Evolutionary conservation across 2,113 vertebrate species (phyloP).

Genomic region (Hoplias malabaricus): DNA sequence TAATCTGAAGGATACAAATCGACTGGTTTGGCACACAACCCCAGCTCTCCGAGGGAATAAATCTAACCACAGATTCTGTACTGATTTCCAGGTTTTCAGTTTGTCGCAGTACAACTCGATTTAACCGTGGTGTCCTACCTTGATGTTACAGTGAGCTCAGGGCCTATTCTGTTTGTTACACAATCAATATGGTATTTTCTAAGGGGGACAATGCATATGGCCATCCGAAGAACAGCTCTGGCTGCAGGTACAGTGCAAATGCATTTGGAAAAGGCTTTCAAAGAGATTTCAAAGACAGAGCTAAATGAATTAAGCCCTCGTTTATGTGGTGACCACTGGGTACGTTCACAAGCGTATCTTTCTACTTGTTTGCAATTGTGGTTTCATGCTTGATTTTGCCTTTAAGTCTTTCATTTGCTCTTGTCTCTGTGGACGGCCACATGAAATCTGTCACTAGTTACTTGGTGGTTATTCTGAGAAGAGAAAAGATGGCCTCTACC

Average conservation of each 20-base stretch:
- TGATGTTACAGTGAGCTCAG: background rate
- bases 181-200: background rate
- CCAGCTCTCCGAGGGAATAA: constrained; percentile 7
- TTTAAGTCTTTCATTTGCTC: background rate
- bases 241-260: background rate
- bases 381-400: constrained; percentile 16
- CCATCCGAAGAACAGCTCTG: background rate
- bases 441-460: background rate
- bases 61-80: constrained; percentile 6
- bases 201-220: background rate
- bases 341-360: background rate
- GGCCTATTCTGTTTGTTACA: background rate
- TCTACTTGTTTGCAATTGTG: constrained; percentile 7
- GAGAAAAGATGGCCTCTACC: background rate
- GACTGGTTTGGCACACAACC: constrained; percentile 6
- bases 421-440: background rate
- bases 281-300: background rate
- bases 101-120: background rate
- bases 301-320: background rate
- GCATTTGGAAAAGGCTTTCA: background rate
- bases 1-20: constrained; percentile 14
- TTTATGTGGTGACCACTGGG: background rate
- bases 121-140: background rate
- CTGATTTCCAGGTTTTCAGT: constrained; percentile 7
- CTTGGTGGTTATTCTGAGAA: background rate